Evolutionary conservation across 2,888 invertebrate genomes (phyloP).

Genomic region (Ecliptopera silaceata): DNA sequence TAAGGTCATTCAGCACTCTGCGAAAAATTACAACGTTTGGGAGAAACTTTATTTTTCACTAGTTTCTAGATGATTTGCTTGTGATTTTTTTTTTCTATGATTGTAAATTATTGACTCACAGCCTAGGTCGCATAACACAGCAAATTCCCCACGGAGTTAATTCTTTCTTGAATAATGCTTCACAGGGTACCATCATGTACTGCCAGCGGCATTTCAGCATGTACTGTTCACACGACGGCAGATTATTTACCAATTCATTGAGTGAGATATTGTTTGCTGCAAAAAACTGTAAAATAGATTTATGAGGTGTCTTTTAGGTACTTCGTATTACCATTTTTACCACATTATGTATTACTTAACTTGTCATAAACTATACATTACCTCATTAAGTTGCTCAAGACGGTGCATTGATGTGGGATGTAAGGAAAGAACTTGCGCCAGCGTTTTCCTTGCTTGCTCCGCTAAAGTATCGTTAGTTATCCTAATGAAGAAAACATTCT

Average conservation of each 20-base stretch:
- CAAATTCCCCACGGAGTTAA: constrained; percentile 60
- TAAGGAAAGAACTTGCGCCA: constrained; percentile 9
- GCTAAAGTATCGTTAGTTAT: constrained; percentile 9
- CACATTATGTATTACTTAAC: too few species aligned
- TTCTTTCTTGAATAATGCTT: constrained; percentile 51
- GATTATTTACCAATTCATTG: constrained; percentile 46
- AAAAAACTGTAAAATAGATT: constrained; percentile 39
- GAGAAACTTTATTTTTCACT: too few species aligned
- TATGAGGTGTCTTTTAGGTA: neutral
- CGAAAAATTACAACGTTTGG: neutral
- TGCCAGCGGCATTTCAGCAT: constrained; percentile 58
- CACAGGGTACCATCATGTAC: constrained; percentile 47
- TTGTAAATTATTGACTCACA: constrained; percentile 45
- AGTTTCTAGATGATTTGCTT: too few species aligned
- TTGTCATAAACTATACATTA: too few species aligned
- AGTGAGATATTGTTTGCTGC: constrained; percentile 47
- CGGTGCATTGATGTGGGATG: neutral
- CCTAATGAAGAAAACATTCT: constrained; percentile 2
- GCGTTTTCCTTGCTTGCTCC: constrained; percentile 5
- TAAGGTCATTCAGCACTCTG: constrained; percentile 7
- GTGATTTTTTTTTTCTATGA: too few species aligned
- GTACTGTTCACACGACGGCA: constrained; percentile 51
- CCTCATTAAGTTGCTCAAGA: constrained; percentile 41
- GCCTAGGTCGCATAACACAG: constrained; percentile 55
- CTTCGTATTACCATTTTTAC: too few species aligned